Conservation (phyloP, 2,113 vertebrate species). For the Todiramphus saurophagus region DNA sequence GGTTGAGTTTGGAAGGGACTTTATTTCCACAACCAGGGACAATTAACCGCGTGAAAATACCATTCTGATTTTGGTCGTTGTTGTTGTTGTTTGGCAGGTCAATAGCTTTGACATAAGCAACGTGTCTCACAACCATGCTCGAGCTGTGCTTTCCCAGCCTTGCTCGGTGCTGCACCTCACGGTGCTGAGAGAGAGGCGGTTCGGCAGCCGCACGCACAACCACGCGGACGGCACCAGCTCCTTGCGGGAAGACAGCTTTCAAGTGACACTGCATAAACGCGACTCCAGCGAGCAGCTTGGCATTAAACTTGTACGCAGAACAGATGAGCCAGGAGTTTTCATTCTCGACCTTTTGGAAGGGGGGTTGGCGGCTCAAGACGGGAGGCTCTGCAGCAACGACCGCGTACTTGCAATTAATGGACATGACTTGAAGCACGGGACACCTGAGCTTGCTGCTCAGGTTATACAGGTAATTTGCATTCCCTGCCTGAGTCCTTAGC, state of each 20-base stretch:
- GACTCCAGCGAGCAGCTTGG: constrained; percentile 94
- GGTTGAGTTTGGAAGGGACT: background rate
- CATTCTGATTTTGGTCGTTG: too few relatives aligned
- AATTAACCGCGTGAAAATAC: rapidly evolving
- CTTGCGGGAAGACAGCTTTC: constrained; percentile 84
- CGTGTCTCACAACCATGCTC: constrained; percentile 91
- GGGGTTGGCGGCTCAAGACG: constrained; percentile 92
- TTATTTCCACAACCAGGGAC: background rate
- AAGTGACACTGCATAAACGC: constrained; percentile 89
- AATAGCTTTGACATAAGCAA: constrained; percentile 97
- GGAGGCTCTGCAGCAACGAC: constrained; percentile 91
- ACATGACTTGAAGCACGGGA: constrained; percentile 92
- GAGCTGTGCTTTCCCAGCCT: constrained; percentile 88
- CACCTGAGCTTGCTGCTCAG: constrained; percentile 93
- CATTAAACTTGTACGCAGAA: constrained; percentile 94
- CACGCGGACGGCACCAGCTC: constrained; percentile 65
- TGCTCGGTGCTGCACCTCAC: constrained; percentile 90
- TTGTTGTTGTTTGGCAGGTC: constrained; percentile 74
- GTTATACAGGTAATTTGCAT: constrained; percentile 89
- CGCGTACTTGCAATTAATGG: constrained; percentile 93
- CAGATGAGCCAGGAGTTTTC: constrained; percentile 93
- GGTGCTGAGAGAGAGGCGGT: constrained; percentile 90
- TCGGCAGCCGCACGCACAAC: constrained; percentile 76
- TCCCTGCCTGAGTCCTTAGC: background rate
- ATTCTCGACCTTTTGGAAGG: constrained; percentile 94